Conservation (phyloP, 2,888 invertebrate species). For the Euzetes globulus region DNA sequence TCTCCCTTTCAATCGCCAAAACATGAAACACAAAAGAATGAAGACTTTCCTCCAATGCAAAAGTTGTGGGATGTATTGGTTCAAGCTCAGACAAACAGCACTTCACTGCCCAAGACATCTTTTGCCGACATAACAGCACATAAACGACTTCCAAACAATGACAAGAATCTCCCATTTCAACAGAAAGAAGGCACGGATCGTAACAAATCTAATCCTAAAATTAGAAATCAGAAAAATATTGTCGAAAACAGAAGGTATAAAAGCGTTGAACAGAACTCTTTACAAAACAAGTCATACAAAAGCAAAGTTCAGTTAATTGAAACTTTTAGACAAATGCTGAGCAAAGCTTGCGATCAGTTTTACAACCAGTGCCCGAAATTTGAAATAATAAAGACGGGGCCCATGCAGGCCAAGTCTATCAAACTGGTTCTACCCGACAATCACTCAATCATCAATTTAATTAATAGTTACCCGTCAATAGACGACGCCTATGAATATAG, state of each 20-base stretch:
- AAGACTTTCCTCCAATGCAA: slow-evolving; percentile 22
- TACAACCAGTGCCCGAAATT: background rate
- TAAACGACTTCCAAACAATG: background rate
- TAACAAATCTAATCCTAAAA: background rate
- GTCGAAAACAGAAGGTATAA: background rate
- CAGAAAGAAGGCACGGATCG: background rate
- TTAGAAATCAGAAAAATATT: background rate
- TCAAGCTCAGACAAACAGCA: background rate
- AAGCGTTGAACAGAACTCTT: background rate
- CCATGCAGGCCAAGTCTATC: background rate
- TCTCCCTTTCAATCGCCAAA: slow-evolving; percentile 32
- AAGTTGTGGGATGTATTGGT: background rate
- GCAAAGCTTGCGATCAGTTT: background rate
- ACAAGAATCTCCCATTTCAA: background rate
- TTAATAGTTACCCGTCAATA: background rate
- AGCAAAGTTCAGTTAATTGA: background rate
- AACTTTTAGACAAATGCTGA: background rate
- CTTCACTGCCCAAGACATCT: background rate
- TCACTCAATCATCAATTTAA: background rate
- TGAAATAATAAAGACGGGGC: background rate
- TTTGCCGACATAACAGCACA: slow-evolving; percentile 11
- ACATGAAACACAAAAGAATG: slow-evolving; percentile 1
- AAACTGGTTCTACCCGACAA: background rate
- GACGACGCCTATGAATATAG: background rate
- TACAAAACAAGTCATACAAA: background rate